These are phyloP conservation scores for Alloplasta piceator DNA, from an alignment of 2,888 invertebrate genomes.

Conservation along the genomic window DNA sequence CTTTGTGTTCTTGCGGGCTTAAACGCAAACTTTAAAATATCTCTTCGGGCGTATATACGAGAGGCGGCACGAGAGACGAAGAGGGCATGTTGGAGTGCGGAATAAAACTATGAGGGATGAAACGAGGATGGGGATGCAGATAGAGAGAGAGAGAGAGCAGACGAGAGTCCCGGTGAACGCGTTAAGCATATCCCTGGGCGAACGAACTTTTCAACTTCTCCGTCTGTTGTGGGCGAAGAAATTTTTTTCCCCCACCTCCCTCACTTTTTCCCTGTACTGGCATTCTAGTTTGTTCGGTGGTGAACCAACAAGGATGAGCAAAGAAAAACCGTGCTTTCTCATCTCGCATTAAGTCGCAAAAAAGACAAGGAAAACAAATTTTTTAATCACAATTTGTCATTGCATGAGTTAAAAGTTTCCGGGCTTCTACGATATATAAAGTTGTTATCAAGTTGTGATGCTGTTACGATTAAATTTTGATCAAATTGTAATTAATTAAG, in stretches of 20 bases:
- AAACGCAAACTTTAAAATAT: conserved; percentile 52
- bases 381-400: conserved; percentile 39
- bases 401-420: conserved; percentile 18
- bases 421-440: background rate
- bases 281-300: background rate
- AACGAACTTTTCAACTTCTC: conserved; percentile 51
- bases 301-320: background rate
- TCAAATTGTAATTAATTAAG: too few relatives aligned
- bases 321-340: conserved; percentile 9
- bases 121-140: too few relatives aligned
- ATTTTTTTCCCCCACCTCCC: conserved; percentile 15
- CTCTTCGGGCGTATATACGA: conserved; percentile 19
- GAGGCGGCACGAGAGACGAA: background rate
- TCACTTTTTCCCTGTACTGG: background rate
- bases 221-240: conserved; percentile 22
- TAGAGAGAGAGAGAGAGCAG: background rate
- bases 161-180: conserved; percentile 29
- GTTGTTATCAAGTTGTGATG: background rate
- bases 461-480: too few relatives aligned
- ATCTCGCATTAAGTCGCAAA: background rate
- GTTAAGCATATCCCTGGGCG: conserved; percentile 50
- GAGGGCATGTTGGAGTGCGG: background rate
- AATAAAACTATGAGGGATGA: conserved; percentile 24
- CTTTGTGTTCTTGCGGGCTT: conserved; percentile 46
- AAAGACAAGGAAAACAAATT: conserved; percentile 5